Percentiles rank a stretch among this genome's conserved stretches.
Conservation (phyloP, 2,113 vertebrate species). For the Cepphus grylle region DNA sequence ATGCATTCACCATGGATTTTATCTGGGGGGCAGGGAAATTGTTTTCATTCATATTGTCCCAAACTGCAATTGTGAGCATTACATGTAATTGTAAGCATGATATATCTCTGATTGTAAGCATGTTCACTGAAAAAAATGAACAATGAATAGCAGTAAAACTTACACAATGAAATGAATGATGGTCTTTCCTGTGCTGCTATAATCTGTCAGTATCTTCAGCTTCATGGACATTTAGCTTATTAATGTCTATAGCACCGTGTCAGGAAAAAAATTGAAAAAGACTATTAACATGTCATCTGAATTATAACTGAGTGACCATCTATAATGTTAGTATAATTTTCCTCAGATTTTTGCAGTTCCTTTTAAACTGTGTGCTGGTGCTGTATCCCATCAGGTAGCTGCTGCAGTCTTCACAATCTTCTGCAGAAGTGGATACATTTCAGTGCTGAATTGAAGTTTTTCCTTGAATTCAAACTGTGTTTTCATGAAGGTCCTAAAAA, state of each 20-base stretch:
- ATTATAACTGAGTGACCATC: background rate
- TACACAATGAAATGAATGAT: background rate
- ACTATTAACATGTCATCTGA: background rate
- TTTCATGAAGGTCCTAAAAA: background rate
- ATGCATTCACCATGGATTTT: background rate
- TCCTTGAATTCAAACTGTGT: background rate
- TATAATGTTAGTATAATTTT: background rate
- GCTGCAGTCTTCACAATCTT: background rate
- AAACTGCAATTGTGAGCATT: background rate
- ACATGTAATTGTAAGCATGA: background rate
- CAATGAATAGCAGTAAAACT: background rate
- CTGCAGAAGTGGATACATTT: background rate
- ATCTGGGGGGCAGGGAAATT: background rate
- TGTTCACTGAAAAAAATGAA: background rate
- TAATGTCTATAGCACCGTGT: accelerated
- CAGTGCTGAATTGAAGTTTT: background rate
- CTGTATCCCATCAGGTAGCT: background rate
- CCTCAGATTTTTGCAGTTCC: background rate
- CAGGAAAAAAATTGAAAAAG: background rate
- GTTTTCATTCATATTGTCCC: accelerated
- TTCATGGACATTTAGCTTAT: background rate
- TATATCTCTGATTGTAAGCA: background rate
- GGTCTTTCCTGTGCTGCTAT: background rate
- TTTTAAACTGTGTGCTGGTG: background rate
- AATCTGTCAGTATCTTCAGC: background rate